Conservation (phyloP, 1,140 invertebrate genomes). For the Drosophila subpulchrella region DNA sequence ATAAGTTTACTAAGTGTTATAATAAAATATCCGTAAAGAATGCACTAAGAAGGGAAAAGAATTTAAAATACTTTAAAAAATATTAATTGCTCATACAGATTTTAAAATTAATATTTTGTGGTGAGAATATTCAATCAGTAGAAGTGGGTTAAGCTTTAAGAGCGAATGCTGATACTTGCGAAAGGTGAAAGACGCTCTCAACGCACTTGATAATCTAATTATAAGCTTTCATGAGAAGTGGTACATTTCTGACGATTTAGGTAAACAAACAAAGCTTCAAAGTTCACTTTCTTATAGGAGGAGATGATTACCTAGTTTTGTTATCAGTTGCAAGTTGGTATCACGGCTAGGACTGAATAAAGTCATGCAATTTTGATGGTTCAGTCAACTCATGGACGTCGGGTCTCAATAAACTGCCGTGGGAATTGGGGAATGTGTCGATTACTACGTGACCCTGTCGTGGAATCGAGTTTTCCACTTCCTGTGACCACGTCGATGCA, state of each 20-base stretch:
- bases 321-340: not conserved
- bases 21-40: too few species aligned
- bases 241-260: not conserved
- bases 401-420: slow-evolving; percentile 66
- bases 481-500: slow-evolving; percentile 24
- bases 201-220: not conserved
- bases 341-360: not conserved
- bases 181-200: not conserved
- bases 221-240: not conserved
- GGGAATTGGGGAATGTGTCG: slow-evolving; percentile 63
- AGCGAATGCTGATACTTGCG: not conserved
- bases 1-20: too few species aligned
- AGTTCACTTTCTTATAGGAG: not conserved
- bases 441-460: slow-evolving; percentile 71
- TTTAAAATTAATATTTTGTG: too few species aligned
- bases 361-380: not conserved
- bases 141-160: not conserved
- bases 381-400: slow-evolving; percentile 5
- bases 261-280: not conserved
- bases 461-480: slow-evolving; percentile 53
- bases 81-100: too few species aligned
- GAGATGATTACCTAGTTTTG: not conserved
- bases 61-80: too few species aligned
- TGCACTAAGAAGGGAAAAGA: too few species aligned
- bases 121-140: too few species aligned